Evolutionary conservation across 1,140 invertebrate species (phyloP), one percentile per base, ranked within the genome.

Genomic region (Rhizoglyphus robini): DNA sequence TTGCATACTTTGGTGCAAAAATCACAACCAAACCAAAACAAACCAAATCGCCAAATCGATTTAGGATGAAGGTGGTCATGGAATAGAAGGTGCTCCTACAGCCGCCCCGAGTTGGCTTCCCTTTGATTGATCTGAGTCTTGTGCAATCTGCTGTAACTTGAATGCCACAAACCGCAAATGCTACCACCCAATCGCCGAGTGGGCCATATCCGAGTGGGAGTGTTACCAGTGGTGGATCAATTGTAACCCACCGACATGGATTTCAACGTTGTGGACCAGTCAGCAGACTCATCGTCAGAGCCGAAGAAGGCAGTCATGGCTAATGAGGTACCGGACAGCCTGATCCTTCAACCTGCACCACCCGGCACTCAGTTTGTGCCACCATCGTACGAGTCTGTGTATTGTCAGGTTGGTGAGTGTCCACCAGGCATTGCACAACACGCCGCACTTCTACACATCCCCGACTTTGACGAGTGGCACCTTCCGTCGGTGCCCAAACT

Each of bases 341-440:
- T n/a, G n/a, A n/a, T n/a, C 36, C 27, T 60, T 13, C 58, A 29
- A 46, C 27, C 58, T 29, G 15, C 13, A 34, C 58, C 38, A 46
- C 3, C 38, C 18, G 58, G 58, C 13, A 18, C 30, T 4, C 8
- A 5, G 8, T 34, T 29, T 27, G 30, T 60, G 2, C 58, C 58
- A 34, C 58, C 58, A 46, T 60, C 58, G 11, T 60, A 60, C 36
- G 58, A 60, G 2, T 60, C 58, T 1, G 58, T 60, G 58, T 15
- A 34, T 27, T 1, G 27, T 46, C 15, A 27, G 23, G 13, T 23
- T 29, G 27, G 2, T 60, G 23, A 60, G n/a, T n/a, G n/a, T n/a
- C n/a, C n/a, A n/a, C n/a, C n/a, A n/a, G n/a, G n/a, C n/a, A n/a
- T n/a, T n/a, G n/a, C n/a, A n/a, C n/a, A n/a, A 32, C 51, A 25